Percentiles rank a stretch among this genome's conserved stretches.
phyloP scores from a whole-genome alignment of 2,888 invertebrate genomes.

The Tenthredo livida region DNA sequence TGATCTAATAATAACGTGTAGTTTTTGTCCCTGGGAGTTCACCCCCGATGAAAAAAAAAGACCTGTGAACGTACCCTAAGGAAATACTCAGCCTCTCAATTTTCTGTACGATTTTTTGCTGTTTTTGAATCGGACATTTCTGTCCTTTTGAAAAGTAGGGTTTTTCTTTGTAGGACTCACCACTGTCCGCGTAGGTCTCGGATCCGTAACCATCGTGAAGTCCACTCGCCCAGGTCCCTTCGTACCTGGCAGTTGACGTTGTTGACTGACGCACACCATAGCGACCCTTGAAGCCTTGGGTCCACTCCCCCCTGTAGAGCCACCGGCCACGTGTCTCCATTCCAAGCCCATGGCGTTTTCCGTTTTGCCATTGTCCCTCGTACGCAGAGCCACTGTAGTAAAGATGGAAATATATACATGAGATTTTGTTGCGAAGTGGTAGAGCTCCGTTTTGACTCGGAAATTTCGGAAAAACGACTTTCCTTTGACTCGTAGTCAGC shows the following conservation, averaged over 20 bases:
- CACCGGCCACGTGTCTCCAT: slow-evolving; percentile 98
- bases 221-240: slow-evolving; percentile 99
- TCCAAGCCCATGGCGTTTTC: slow-evolving; percentile 98
- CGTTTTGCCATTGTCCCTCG: slow-evolving; percentile 99
- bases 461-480: not conserved
- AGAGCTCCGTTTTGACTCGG: not conserved
- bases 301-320: slow-evolving; percentile 99
- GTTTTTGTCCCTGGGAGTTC: not conserved
- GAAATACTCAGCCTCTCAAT: not conserved
- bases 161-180: slow-evolving; percentile 81
- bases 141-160: not conserved
- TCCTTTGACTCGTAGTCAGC: not conserved
- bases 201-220: slow-evolving; percentile 99
- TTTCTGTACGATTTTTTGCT: not conserved
- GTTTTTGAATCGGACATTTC: not conserved
- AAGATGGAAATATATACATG: not conserved
- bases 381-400: slow-evolving; percentile 92
- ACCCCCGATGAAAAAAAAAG: not conserved
- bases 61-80: not conserved
- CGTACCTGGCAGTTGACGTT: slow-evolving; percentile 97
- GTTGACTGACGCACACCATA: slow-evolving; percentile 98
- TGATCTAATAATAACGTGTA: not conserved
- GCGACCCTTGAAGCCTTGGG: slow-evolving; percentile 98
- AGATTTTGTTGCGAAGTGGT: not conserved
- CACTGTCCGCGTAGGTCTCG: slow-evolving; percentile 99